Conservation (phyloP, 1,140 invertebrate species). For the Uloborus diversus region DNA sequence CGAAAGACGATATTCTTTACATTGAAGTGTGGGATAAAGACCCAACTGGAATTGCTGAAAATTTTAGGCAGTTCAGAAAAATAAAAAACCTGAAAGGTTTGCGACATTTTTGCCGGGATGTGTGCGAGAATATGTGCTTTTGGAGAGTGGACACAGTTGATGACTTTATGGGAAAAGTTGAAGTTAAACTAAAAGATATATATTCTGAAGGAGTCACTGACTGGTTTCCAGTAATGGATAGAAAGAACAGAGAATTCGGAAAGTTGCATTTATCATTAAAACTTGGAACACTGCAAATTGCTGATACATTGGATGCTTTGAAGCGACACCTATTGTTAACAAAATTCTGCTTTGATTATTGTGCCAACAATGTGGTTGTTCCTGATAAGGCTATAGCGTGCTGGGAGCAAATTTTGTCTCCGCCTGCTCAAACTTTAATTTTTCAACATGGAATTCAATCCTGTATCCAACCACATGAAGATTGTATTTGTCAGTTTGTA, state of each 20-base stretch:
- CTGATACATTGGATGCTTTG: slow-evolving; percentile 9
- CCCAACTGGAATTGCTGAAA: background rate
- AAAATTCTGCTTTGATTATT: slow-evolving; percentile 13
- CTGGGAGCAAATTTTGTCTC: slow-evolving; percentile 26
- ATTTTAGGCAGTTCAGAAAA: background rate
- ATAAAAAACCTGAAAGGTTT: slow-evolving; percentile 2
- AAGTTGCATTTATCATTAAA: slow-evolving; percentile 9
- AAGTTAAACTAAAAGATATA: slow-evolving; percentile 5
- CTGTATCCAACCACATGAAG: slow-evolving; percentile 4
- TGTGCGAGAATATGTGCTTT: background rate
- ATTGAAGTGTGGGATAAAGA: slow-evolving; percentile 35
- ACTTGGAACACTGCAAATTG: background rate
- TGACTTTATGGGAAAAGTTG: slow-evolving; percentile 28
- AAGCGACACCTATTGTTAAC: slow-evolving; percentile 34
- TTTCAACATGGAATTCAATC: slow-evolving; percentile 34
- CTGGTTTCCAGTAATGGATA: background rate
- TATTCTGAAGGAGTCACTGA: slow-evolving; percentile 37
- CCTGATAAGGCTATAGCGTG: background rate
- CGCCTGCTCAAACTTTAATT: slow-evolving; percentile 4
- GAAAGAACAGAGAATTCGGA: background rate
- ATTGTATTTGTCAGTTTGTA: slow-evolving; percentile 8
- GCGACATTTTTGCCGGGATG: slow-evolving; percentile 1
- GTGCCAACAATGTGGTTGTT: background rate
- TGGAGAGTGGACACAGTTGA: slow-evolving; percentile 1
- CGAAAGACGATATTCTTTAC: slow-evolving; percentile 1